Conservation (phyloP, 2,888 invertebrate genomes). For the Chaetoderma sp. region DNA sequence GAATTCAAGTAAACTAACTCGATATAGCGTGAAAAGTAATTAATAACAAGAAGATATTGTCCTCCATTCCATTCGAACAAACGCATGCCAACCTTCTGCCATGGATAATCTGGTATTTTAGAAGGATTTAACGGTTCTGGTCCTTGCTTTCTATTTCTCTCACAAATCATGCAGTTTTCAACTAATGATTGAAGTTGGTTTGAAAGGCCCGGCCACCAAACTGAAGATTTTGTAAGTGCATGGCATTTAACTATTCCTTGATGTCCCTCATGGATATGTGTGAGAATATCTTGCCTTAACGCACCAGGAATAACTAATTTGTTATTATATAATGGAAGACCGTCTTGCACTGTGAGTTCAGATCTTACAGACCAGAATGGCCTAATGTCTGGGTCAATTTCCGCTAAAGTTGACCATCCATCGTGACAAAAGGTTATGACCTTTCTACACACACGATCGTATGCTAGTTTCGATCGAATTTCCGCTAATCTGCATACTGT, state of each 20-base stretch:
- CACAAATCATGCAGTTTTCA: background rate
- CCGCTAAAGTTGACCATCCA: too few relatives aligned
- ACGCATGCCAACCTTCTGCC: slow-evolving; percentile 10
- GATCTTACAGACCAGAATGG: too few relatives aligned
- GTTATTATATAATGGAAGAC: too few relatives aligned
- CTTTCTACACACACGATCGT: too few relatives aligned
- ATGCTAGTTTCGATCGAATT: too few relatives aligned
- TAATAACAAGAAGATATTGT: slow-evolving; percentile 7
- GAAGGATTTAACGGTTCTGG: slow-evolving; percentile 13
- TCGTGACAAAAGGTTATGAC: too few relatives aligned
- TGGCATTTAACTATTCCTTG: background rate
- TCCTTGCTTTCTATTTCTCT: background rate
- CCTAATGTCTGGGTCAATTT: too few relatives aligned
- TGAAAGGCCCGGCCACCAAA: background rate
- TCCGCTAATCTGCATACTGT: too few relatives aligned
- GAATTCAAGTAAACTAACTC: slow-evolving; percentile 6
- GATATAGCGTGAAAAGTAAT: slow-evolving; percentile 14
- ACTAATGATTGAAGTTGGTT: background rate
- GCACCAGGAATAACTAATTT: too few relatives aligned
- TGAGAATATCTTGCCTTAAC: too few relatives aligned
- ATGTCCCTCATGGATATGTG: too few relatives aligned
- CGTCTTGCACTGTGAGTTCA: too few relatives aligned
- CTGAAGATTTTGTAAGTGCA: background rate
- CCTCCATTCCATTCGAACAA: slow-evolving; percentile 1
- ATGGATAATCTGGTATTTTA: background rate